Conservation (phyloP, 2,113 vertebrate species). For the Salminus brasiliensis region DNA sequence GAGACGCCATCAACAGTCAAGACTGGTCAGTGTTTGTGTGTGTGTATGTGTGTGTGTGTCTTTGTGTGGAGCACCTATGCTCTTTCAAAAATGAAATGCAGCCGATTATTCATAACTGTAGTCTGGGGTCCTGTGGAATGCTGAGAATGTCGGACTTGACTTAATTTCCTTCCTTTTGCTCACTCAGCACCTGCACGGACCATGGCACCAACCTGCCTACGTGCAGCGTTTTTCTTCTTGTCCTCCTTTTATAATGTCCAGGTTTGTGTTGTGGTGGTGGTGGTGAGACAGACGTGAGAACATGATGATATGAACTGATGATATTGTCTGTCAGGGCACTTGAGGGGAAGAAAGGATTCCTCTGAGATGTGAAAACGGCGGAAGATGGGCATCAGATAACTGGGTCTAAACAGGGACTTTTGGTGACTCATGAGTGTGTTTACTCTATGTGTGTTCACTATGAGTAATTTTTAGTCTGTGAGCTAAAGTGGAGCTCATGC, state of each 20-base stretch:
- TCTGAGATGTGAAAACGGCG: not conserved
- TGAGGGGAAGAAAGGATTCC: not conserved
- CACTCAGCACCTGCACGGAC: not conserved
- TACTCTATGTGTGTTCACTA: not conserved
- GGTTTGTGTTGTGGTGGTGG: not conserved
- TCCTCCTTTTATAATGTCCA: not conserved
- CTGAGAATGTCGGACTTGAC: slow-evolving; percentile 25
- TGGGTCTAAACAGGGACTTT: not conserved
- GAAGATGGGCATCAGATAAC: not conserved
- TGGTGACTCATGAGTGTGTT: not conserved
- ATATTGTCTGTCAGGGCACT: not conserved
- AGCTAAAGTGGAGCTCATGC: not conserved
- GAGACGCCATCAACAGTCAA: slow-evolving; percentile 93
- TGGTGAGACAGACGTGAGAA: not conserved
- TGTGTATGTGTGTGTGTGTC: slow-evolving; percentile 14
- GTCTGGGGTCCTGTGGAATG: slow-evolving; percentile 33
- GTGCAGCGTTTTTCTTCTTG: not conserved
- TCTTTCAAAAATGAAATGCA: not conserved
- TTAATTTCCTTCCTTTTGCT: slow-evolving; percentile 41
- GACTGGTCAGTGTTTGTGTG: slow-evolving; percentile 80
- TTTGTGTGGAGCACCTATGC: not conserved
- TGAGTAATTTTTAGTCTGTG: not conserved
- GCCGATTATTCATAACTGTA: not conserved
- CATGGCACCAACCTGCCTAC: not conserved
- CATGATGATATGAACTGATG: not conserved